These are phyloP conservation scores for Seriola quinqueradiata DNA, from an alignment of 2,113 vertebrate species.

Conservation along the genomic window DNA sequence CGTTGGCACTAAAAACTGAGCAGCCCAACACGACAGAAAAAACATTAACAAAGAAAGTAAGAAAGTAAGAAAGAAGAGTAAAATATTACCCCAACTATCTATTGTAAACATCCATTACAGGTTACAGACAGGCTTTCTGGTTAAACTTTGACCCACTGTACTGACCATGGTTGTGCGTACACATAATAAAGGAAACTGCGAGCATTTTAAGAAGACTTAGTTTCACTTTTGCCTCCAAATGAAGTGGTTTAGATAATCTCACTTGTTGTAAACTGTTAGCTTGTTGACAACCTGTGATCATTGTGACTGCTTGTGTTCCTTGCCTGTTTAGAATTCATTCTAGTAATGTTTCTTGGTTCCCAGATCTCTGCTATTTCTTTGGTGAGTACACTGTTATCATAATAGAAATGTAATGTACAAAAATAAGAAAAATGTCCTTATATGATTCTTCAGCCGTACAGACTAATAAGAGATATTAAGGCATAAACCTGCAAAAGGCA, in stretches of 20 bases:
- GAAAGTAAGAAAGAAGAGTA: no score
- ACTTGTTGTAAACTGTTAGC: not conserved
- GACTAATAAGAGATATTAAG: not conserved
- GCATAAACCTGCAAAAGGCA: not conserved
- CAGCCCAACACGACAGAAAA: not conserved
- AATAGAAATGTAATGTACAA: not conserved
- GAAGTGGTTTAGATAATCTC: not conserved
- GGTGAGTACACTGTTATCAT: not conserved
- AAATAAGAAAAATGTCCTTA: not conserved
- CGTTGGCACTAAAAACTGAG: not conserved
- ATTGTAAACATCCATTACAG: not conserved
- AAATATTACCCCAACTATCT: not conserved
- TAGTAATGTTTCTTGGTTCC: not conserved
- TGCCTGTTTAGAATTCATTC: not conserved
- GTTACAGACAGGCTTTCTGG: not conserved
- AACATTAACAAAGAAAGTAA: not conserved
- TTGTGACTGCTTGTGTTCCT: not conserved
- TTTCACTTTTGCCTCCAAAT: not conserved
- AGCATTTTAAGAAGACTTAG: not conserved
- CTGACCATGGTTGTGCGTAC: not conserved
- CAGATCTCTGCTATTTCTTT: not conserved
- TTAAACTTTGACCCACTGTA: slow-evolving; percentile 1
- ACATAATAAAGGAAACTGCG: not conserved
- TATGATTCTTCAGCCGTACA: not conserved
- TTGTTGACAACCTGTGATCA: not conserved